Percentiles rank a stretch among this genome's conserved stretches.
Evolutionary conservation across 2,113 vertebrate genomes (phyloP).

Genomic region (Campylomormyrus tamandua): DNA sequence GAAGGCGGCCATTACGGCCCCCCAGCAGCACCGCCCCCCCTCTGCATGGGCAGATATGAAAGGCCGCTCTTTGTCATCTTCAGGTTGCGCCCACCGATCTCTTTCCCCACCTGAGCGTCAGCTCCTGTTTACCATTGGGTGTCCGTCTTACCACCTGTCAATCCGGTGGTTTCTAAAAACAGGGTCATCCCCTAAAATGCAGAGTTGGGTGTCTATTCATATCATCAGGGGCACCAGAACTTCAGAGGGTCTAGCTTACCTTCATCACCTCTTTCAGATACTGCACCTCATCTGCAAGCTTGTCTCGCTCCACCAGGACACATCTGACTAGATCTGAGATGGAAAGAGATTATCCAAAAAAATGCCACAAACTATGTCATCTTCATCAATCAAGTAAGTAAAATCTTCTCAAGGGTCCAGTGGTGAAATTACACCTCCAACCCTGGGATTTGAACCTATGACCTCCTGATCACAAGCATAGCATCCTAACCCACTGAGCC

Average conservation of each 20-base stretch:
- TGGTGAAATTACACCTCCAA: background rate
- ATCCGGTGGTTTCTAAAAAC: background rate
- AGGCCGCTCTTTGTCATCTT: conserved; percentile 1
- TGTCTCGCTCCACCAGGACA: conserved; percentile 45
- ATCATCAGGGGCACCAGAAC: background rate
- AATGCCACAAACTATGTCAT: background rate
- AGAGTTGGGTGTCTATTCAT: background rate
- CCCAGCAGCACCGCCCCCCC: conserved; percentile 30
- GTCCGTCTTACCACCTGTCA: background rate
- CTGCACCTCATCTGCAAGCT: conserved; percentile 45
- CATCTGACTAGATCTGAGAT: conserved; percentile 49
- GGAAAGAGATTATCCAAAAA: conserved; percentile 19
- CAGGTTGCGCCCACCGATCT: conserved; percentile 21
- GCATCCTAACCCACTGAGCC: background rate
- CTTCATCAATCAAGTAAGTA: background rate
- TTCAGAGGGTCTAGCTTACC: conserved; percentile 37
- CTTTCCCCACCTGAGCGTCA: conserved; percentile 8
- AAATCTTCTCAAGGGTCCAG: background rate
- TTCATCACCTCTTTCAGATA: conserved; percentile 51
- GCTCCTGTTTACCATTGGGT: conserved; percentile 43
- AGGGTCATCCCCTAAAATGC: background rate
- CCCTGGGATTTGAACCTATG: background rate
- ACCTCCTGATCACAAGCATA: background rate
- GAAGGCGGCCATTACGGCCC: conserved; percentile 44
- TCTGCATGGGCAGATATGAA: conserved; percentile 23